Conservation (phyloP, 1,140 invertebrate species). For the Monomorium pharaonis region DNA sequence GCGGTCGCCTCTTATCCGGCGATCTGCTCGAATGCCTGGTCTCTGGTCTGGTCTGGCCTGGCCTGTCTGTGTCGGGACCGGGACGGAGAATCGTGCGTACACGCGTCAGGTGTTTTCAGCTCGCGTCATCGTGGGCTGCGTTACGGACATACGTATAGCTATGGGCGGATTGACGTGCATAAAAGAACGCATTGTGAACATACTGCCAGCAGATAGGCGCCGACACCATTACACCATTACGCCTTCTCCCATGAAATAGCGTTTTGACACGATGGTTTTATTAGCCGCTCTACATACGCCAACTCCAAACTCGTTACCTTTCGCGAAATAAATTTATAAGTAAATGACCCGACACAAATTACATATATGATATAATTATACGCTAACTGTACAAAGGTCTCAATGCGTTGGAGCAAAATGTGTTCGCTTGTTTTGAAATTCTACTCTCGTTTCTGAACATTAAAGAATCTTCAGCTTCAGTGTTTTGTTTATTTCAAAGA, state of each 20-base stretch:
- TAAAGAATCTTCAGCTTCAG: background rate
- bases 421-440: background rate
- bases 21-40: conserved; percentile 76
- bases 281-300: background rate
- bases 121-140: conserved; percentile 65
- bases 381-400: background rate
- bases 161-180: conserved; percentile 16
- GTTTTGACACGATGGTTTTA: conserved; percentile 35
- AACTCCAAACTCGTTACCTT: background rate
- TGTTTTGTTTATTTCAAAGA: background rate
- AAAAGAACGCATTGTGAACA: conserved; percentile 10
- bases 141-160: background rate
- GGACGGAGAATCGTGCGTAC: conserved; percentile 35
- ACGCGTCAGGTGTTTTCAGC: conserved; percentile 76
- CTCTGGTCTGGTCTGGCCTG: conserved; percentile 36
- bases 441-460: background rate
- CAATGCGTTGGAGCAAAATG: background rate
- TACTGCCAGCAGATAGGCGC: conserved; percentile 12
- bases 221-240: conserved; percentile 5
- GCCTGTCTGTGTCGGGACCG: background rate
- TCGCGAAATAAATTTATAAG: conserved; percentile 3
- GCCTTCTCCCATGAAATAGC: conserved; percentile 13
- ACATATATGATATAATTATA: background rate
- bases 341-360: background rate
- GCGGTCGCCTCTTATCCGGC: conserved; percentile 79